Percentiles rank a stretch among this genome's conserved stretches.
phyloP scores from a whole-genome alignment of 2,113 vertebrate species.

The Puntigrus tetrazona region DNA sequence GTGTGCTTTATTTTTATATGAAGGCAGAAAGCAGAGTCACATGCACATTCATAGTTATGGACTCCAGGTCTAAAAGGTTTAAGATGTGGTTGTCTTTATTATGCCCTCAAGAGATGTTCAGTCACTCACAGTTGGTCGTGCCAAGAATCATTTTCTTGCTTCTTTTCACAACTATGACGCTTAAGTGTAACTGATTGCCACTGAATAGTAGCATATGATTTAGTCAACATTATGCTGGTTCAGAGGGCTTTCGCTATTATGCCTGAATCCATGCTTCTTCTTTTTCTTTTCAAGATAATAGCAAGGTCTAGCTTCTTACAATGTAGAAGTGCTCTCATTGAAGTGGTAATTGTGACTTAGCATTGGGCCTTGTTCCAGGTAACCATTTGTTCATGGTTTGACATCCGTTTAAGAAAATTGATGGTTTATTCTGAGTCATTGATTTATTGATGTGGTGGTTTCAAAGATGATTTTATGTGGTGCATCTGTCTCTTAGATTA shows the following conservation, averaged over 20 bases:
- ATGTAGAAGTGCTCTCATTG: slow-evolving; percentile 30
- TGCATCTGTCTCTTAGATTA: slow-evolving; percentile 24
- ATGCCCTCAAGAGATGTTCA: slow-evolving; percentile 7
- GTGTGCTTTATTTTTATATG: background rate
- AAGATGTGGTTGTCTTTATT: slow-evolving; percentile 40
- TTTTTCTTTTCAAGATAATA: slow-evolving; percentile 46
- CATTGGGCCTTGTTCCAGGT: slow-evolving; percentile 30
- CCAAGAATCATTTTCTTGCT: slow-evolving; percentile 24
- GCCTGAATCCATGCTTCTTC: slow-evolving; percentile 45
- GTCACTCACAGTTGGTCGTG: slow-evolving; percentile 11
- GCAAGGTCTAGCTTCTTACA: slow-evolving; percentile 43
- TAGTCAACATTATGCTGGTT: slow-evolving; percentile 58
- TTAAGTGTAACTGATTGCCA: slow-evolving; percentile 62
- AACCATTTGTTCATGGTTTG: slow-evolving; percentile 30
- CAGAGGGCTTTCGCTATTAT: slow-evolving; percentile 56
- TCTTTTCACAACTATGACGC: slow-evolving; percentile 45
- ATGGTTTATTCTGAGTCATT: slow-evolving; percentile 35
- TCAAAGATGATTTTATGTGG: slow-evolving; percentile 11
- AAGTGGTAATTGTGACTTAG: slow-evolving; percentile 34
- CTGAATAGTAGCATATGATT: slow-evolving; percentile 66
- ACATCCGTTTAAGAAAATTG: slow-evolving; percentile 31
- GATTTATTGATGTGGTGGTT: slow-evolving; percentile 40
- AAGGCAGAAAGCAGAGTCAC: background rate
- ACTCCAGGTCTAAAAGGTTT: slow-evolving; percentile 25
- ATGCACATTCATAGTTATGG: slow-evolving; percentile 14